Conservation (phyloP, 1,140 invertebrate genomes). For the Chionoecetes opilio region DNA sequence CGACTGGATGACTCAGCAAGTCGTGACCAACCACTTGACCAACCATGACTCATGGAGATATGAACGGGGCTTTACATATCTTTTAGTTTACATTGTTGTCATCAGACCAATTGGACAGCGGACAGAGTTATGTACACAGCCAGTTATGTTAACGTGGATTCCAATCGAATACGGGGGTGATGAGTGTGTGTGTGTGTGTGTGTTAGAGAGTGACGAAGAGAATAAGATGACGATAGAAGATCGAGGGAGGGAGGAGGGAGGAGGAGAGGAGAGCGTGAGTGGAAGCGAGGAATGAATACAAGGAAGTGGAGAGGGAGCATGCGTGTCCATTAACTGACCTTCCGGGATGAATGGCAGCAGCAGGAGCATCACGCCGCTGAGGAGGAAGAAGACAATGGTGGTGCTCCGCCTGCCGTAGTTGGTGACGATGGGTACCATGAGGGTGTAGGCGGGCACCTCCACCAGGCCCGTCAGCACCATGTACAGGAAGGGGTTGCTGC, state of each 20-base stretch:
- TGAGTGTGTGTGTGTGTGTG: too few relatives aligned
- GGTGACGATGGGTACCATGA: slow-evolving; percentile 45
- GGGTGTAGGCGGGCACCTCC: slow-evolving; percentile 74
- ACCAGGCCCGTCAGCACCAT: slow-evolving; percentile 75
- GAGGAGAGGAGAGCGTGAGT: background rate
- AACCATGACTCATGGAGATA: too few relatives aligned
- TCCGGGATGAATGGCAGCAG: background rate
- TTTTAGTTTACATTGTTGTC: too few relatives aligned
- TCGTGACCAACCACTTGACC: too few relatives aligned
- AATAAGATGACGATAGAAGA: too few relatives aligned
- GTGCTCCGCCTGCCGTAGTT: slow-evolving; percentile 20
- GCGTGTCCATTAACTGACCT: background rate
- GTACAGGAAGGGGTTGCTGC: slow-evolving; percentile 63
- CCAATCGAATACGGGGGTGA: too few relatives aligned
- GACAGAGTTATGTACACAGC: too few relatives aligned
- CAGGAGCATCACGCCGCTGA: slow-evolving; percentile 42
- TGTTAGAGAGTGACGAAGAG: too few relatives aligned
- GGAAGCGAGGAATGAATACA: background rate
- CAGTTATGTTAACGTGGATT: too few relatives aligned
- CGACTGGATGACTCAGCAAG: too few relatives aligned
- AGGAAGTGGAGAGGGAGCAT: background rate
- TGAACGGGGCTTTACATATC: too few relatives aligned
- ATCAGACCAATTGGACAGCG: too few relatives aligned
- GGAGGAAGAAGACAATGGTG: background rate
- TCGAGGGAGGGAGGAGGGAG: background rate